A percentile compares a stretch with the other conserved stretches of the same genome.
These are phyloP conservation scores for Frankliniella fusca DNA, from an alignment of 2,888 invertebrate genomes.

Conservation along the genomic window DNA sequence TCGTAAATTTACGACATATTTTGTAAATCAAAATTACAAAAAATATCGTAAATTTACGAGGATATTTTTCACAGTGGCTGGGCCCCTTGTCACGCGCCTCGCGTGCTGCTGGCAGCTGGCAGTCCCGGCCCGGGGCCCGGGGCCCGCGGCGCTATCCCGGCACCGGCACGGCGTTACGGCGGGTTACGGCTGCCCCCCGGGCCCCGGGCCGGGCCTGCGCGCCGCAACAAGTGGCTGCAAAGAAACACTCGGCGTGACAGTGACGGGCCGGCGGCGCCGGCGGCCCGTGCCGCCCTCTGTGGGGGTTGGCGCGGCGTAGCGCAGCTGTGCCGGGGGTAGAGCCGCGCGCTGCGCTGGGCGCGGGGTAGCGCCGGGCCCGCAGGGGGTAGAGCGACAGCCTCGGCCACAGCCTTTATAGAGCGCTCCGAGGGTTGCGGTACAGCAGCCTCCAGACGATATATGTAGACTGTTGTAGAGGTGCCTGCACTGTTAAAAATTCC, in stretches of 20 bases:
- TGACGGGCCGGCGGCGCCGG: not conserved
- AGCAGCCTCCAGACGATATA: too few relatives aligned
- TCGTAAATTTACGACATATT: too few relatives aligned
- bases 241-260: not conserved
- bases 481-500: too few relatives aligned
- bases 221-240: not conserved
- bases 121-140: not conserved
- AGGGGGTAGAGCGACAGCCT: not conserved
- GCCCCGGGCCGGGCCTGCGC: not conserved
- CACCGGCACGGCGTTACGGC: not conserved
- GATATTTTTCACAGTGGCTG: too few relatives aligned
- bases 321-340: not conserved
- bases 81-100: too few relatives aligned
- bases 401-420: too few relatives aligned
- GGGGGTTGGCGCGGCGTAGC: not conserved
- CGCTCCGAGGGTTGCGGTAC: too few relatives aligned
- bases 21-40: too few relatives aligned
- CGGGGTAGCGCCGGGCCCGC: not conserved
- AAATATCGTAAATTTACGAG: too few relatives aligned
- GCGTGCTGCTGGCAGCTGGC: not conserved
- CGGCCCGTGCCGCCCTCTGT: not conserved
- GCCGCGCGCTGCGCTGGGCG: not conserved
- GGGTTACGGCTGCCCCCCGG: not conserved
- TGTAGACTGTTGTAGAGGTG: too few relatives aligned
- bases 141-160: not conserved